Base-by-base conservation (phyloP, 2,113 vertebrate species). In the Leptosomus discolor region DNA sequence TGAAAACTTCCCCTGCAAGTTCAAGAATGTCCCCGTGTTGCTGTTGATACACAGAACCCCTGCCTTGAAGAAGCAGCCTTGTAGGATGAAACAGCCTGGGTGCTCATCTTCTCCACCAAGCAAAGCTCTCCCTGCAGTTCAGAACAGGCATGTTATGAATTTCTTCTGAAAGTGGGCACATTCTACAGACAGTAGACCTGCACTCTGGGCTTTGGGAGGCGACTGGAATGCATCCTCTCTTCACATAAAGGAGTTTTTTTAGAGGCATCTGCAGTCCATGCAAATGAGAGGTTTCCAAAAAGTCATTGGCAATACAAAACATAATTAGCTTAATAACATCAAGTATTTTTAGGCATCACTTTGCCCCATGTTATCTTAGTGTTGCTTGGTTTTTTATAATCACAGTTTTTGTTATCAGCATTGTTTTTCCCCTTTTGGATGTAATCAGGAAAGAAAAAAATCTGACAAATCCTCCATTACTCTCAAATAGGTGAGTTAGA, bases 271-370 rank as follows among this genome's bases (percentile, higher is more conserved):
- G 79, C 64, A 92, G 93, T 70, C 80, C 68, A 64, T 65, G 86
- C 65, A 97, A 95, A 94, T 81, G 34, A 94, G 94, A 96, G 60
- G 58, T 78, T 94, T 95, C 65, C 60, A 84, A 92, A 95, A 93
- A 91, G 60, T 92, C 92, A 94, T 10, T 95, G 65, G 88, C 71
- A 92, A 92, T 86, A 92, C 43, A 93, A 89, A 95, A 91, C 64
- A 82, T 88, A 97, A 97, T 96, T 92, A 92, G 85, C 78, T 93
- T 88, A 89, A 91, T 92, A 93, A 96, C 68, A 88, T 45, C 64
- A 57, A 92, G 82, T 94, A 92, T 95, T 97, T 97, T 96, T 92
- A 97, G 94, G 83, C 60, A 93, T 26, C 58, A 17, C 83, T 90
- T 84, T 80, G 82, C 88, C 90, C 75, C 56, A 68, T 56, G 88